Percentiles rank a stretch among this genome's conserved stretches.
These are phyloP conservation scores for Benthosema pterotum DNA, from an alignment of 2,797 vertebrate species.

Conservation along the genomic window DNA sequence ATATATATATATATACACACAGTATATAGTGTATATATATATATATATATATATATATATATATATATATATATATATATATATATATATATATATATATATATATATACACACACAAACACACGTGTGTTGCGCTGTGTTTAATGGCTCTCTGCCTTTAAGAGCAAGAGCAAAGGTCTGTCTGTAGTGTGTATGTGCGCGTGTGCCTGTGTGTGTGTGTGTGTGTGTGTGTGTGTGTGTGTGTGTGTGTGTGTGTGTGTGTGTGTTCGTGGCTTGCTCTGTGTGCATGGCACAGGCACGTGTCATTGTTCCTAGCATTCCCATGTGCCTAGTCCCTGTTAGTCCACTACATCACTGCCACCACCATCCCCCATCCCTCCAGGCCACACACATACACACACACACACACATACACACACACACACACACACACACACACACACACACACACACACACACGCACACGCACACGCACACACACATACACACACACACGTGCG, in stretches of 20 bases:
- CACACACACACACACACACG: constrained; percentile 7
- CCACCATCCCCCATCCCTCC: constrained; percentile 11
- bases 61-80: too few relatives aligned
- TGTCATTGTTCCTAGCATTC: constrained; percentile 57
- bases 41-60: too few relatives aligned
- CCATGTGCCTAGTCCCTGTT: constrained; percentile 59
- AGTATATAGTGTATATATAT: too few relatives aligned
- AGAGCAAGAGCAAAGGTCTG: constrained; percentile 32
- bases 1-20: too few relatives aligned
- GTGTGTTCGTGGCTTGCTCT: constrained; percentile 38
- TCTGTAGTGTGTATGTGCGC: constrained; percentile 14
- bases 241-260: constrained; percentile 30
- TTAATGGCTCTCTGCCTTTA: constrained; percentile 32
- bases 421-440: constrained; percentile 13
- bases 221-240: constrained; percentile 19
- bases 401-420: constrained; percentile 10
- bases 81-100: too few relatives aligned
- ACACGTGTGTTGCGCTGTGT: constrained; percentile 13
- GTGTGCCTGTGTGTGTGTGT: constrained; percentile 34
- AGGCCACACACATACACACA: constrained; percentile 5
- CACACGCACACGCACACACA: constrained; percentile 12
- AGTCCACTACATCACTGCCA: constrained; percentile 27
- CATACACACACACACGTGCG: constrained; percentile 8
- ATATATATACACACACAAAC: constrained; percentile 2
- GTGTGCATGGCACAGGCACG: constrained; percentile 54